Evolutionary conservation across 2,888 invertebrate species (phyloP).

Genomic region (Escarpia spicata): DNA sequence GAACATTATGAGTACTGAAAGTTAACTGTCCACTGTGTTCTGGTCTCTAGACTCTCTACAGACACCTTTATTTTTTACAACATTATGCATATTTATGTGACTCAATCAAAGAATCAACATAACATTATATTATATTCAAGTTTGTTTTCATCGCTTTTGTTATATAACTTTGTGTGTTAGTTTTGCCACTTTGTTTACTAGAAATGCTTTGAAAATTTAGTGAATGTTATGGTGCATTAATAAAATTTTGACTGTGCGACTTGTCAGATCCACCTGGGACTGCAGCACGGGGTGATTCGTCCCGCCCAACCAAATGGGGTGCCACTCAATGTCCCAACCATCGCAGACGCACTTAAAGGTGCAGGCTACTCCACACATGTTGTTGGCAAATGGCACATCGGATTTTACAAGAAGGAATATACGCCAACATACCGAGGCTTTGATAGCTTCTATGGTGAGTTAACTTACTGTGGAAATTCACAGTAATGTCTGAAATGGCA

Average conservation of each 20-base stretch:
- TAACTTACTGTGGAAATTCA: not conserved
- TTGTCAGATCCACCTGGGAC: conserved; percentile 35
- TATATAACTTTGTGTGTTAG: too few relatives aligned
- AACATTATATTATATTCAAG: too few relatives aligned
- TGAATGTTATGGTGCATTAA: not conserved
- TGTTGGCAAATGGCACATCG: conserved; percentile 67
- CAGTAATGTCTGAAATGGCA: not conserved
- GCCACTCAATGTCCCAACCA: conserved; percentile 48
- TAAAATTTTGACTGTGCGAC: not conserved
- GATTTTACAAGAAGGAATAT: conserved; percentile 66
- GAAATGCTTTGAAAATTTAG: too few relatives aligned
- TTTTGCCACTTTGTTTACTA: too few relatives aligned
- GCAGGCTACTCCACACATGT: conserved; percentile 59
- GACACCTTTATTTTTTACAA: too few relatives aligned
- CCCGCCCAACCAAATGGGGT: conserved; percentile 47
- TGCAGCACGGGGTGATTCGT: conserved; percentile 50
- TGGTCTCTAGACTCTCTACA: too few relatives aligned
- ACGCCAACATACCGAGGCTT: conserved; percentile 67
- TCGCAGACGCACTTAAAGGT: conserved; percentile 53
- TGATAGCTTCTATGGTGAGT: conserved; percentile 65
- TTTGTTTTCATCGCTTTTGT: too few relatives aligned
- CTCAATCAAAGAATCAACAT: too few relatives aligned
- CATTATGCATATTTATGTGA: too few relatives aligned
- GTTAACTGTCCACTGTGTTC: too few relatives aligned
- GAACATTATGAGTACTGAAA: too few relatives aligned